Evolutionary conservation across 1,140 invertebrate genomes (phyloP).

Genomic region (Sitodiplosis mosellana): DNA sequence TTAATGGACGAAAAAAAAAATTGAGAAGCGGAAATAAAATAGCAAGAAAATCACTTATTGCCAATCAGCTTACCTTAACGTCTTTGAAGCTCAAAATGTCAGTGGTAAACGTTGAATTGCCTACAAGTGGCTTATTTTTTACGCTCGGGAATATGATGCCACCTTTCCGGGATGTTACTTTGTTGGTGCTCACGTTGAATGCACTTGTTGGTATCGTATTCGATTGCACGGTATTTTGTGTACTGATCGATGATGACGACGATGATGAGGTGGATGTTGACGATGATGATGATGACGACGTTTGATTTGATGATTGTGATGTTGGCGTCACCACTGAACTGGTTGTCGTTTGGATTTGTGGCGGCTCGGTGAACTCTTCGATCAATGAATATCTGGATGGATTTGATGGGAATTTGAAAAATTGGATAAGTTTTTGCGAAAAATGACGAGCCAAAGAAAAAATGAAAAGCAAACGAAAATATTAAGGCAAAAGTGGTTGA

Average conservation of each 20-base stretch:
- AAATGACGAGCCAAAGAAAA: too few species aligned
- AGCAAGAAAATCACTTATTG: too few species aligned
- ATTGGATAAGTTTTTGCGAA: too few species aligned
- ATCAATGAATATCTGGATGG: constrained; percentile 14
- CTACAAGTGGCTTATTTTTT: constrained; percentile 68
- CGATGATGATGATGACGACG: constrained; percentile 19
- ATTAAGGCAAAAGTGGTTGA: too few species aligned
- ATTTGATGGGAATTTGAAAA: not conserved
- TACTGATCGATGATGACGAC: constrained; percentile 7
- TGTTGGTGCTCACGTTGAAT: constrained; percentile 8
- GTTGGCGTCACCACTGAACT: constrained; percentile 14
- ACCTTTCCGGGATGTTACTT: constrained; percentile 35
- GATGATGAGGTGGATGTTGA: constrained; percentile 22
- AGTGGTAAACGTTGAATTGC: constrained; percentile 61
- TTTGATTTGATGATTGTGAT: constrained; percentile 3
- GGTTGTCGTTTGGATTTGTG: constrained; percentile 17
- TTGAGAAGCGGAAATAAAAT: too few species aligned
- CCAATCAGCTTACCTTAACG: constrained; percentile 47
- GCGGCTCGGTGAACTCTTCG: constrained; percentile 22
- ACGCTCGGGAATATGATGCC: constrained; percentile 77
- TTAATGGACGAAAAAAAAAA: too few species aligned
- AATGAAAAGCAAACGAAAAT: not conserved
- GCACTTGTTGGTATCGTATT: not conserved
- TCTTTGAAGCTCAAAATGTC: constrained; percentile 56
- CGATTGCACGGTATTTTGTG: constrained; percentile 6